Evolutionary conservation across 2,888 invertebrate species (phyloP).

Genomic region (Hirtodrosophila duncani): DNA sequence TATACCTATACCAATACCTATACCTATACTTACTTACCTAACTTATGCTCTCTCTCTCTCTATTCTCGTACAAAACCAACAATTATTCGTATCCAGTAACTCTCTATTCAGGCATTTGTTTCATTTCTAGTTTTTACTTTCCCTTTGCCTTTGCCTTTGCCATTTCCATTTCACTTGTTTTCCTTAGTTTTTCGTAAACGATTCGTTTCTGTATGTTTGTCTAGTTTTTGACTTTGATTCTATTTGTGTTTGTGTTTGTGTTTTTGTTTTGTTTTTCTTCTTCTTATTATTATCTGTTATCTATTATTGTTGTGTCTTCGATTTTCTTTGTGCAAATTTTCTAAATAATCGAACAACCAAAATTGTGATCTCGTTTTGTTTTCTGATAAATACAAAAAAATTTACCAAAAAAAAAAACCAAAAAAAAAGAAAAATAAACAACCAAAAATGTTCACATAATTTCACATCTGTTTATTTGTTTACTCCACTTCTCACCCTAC

Average conservation of each 20-base stretch:
- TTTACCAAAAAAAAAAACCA: constrained; percentile 12
- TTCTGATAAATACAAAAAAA: constrained; percentile 20
- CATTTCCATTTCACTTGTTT: too few relatives aligned
- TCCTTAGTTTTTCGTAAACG: too few relatives aligned
- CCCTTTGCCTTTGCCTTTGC: too few relatives aligned
- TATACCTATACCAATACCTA: too few relatives aligned
- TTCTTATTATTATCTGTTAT: constrained; percentile 31
- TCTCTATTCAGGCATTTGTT: too few relatives aligned
- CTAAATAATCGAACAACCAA: constrained; percentile 18
- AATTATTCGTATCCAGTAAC: too few relatives aligned
- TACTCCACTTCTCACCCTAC: constrained; percentile 77
- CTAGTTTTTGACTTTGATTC: not conserved
- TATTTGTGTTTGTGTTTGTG: constrained; percentile 4
- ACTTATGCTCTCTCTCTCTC: too few relatives aligned
- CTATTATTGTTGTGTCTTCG: constrained; percentile 19
- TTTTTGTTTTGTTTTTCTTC: constrained; percentile 38
- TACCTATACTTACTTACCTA: constrained; percentile 12
- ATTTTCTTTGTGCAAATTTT: constrained; percentile 24
- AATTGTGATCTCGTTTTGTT: constrained; percentile 22
- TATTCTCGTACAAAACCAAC: too few relatives aligned
- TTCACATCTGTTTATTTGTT: constrained; percentile 78
- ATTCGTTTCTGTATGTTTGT: constrained; percentile 1
- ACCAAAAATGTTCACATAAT: constrained; percentile 76
- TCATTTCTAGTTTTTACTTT: too few relatives aligned
- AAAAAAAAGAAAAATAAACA: constrained; percentile 33